phyloP scores from a whole-genome alignment of 1,140 invertebrate genomes.

The Archegozetes longisetosus region DNA sequence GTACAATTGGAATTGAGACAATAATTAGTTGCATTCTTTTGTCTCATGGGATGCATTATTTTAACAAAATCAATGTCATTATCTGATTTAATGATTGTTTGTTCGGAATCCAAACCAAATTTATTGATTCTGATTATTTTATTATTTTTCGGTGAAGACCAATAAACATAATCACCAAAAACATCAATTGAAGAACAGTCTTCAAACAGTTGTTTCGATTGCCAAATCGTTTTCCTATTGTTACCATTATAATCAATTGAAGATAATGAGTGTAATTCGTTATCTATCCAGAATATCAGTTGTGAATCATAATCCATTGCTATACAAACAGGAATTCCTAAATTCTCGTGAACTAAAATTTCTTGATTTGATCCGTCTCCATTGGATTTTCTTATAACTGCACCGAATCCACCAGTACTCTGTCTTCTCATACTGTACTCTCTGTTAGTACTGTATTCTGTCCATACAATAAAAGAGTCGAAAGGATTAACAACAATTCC shows the following conservation, averaged over 20 bases:
- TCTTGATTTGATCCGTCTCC: not conserved
- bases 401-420: too few relatives aligned
- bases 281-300: not conserved
- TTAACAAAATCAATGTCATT: not conserved
- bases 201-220: not conserved
- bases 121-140: not conserved
- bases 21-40: not conserved
- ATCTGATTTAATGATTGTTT: not conserved
- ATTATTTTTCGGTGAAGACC: not conserved
- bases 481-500: not conserved
- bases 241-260: not conserved
- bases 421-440: too few relatives aligned
- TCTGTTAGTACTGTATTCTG: too few relatives aligned
- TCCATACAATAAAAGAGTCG: not conserved
- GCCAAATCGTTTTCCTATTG: not conserved
- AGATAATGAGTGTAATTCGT: not conserved
- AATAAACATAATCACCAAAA: not conserved
- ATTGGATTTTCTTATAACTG: not conserved
- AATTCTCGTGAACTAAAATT: not conserved
- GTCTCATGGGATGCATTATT: not conserved
- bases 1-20: not conserved
- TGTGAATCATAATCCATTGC: not conserved
- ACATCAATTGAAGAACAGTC: not conserved
- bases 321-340: not conserved
- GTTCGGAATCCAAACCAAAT: not conserved